Conservation (phyloP, 2,113 vertebrate genomes). For the Misgurnus mizolepis region DNA sequence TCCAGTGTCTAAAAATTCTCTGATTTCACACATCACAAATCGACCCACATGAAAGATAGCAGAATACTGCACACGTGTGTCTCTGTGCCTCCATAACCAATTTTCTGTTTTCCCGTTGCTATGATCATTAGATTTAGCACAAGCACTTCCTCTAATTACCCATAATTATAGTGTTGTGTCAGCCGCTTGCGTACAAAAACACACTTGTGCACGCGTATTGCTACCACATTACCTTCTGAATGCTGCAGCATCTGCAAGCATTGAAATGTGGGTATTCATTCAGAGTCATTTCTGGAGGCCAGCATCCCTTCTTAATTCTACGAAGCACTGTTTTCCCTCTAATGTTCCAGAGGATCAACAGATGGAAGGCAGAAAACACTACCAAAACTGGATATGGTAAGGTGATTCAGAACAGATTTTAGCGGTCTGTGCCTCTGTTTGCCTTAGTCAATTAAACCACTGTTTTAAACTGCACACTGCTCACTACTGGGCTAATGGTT, state of each 20-base stretch:
- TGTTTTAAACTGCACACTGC: background rate
- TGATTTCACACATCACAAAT: background rate
- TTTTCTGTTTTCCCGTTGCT: slow-evolving; percentile 6
- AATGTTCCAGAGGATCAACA: slow-evolving; percentile 26
- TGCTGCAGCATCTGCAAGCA: slow-evolving; percentile 44
- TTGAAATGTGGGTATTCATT: slow-evolving; percentile 38
- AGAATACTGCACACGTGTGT: background rate
- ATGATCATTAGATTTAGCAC: slow-evolving; percentile 35
- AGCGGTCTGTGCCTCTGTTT: background rate
- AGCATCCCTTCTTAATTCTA: slow-evolving; percentile 32
- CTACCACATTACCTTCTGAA: background rate
- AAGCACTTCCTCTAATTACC: slow-evolving; percentile 24
- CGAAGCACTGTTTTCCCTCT: slow-evolving; percentile 17
- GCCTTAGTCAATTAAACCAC: background rate
- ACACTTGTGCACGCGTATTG: background rate
- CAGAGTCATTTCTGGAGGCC: slow-evolving; percentile 18
- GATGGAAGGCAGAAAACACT: slow-evolving; percentile 34
- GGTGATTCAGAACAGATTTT: slow-evolving; percentile 8
- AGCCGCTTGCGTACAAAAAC: slow-evolving; percentile 33
- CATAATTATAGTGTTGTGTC: slow-evolving; percentile 33
- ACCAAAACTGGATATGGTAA: slow-evolving; percentile 33
- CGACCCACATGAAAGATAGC: background rate
- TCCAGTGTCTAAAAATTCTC: background rate
- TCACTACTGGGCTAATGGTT: background rate
- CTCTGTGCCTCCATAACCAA: background rate